Base-by-base conservation (phyloP, 2,888 invertebrate genomes). In the Metellina segmentata region DNA sequence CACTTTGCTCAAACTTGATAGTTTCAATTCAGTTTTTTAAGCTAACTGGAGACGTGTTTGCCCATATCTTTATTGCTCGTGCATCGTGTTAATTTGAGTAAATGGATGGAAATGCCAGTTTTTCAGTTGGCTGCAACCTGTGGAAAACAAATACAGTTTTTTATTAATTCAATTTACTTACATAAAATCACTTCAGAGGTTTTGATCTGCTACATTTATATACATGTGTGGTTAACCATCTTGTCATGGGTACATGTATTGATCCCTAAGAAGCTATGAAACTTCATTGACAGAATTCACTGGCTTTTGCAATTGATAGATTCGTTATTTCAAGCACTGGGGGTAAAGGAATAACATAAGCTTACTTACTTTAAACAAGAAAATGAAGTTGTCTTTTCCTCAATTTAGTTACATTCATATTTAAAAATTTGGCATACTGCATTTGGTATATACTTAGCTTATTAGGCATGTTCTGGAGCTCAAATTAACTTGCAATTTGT, bases 41-140 rank as follows among this genome's bases (percentile, higher is more conserved):
- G 4, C 34, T 34, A n/a, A n/a, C n/a, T n/a, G n/a, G 34, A 34
- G 34, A 34, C 34, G 4, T 34, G 34, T 34, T 34, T 34, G 34
- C 34, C 4, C 34, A 34, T 34, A 34, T 34, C 34, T 34, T 34
- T 4, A 34, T 34, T 61, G 16, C 9, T 61, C 13, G 9, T 61
- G 11, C 16, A 5, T 9, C 61, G 5, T 61, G 61, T 8, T 61
- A 86, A 19, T 86, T 90, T 6, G 34, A 8, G 49, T 91, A 93
- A 19, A 93, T 61, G 6, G 85, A 83, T 61, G 89, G 89, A 69
- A 93, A 93, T 9, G 91, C 79, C 34, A 86, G 34, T 61, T 86
- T 81, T 20, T 72, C 49, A 48, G 91, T 90, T 16, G 93, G 92
- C 51, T 93, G 93, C 9, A 93, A 70, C 93, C 89, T 89, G 16